Percentiles rank a stretch among this genome's conserved stretches.
phyloP scores from a whole-genome alignment of 2,113 vertebrate species.

The Bagarius yarrelli region DNA sequence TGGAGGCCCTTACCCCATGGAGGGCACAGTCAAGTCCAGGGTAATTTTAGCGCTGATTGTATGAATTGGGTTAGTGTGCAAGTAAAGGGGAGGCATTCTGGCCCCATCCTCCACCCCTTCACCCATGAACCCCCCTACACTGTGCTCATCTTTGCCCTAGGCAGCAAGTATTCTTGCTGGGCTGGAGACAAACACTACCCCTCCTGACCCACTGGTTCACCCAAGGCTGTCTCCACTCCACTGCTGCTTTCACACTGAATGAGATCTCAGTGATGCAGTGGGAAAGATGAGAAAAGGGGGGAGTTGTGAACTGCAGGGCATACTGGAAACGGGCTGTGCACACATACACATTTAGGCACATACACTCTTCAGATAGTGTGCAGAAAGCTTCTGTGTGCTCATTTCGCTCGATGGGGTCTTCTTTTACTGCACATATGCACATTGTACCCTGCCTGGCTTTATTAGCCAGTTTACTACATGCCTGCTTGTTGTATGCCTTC shows the following conservation, averaged over 20 bases:
- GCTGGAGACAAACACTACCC: constrained; percentile 32
- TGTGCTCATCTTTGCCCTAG: constrained; percentile 51
- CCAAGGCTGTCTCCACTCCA: constrained; percentile 24
- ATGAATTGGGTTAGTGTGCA: constrained; percentile 74
- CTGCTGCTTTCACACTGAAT: constrained; percentile 38
- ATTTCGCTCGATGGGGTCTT: background rate
- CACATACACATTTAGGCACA: constrained; percentile 24
- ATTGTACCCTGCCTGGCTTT: background rate
- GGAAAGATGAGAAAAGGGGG: constrained; percentile 28
- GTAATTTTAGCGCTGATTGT: constrained; percentile 74
- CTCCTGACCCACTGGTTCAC: constrained; percentile 30
- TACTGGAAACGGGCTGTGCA: constrained; percentile 30
- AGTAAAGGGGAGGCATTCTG: constrained; percentile 59
- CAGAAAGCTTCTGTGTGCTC: background rate
- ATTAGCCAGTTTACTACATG: background rate
- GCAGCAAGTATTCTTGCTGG: constrained; percentile 33
- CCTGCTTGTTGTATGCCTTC: constrained; percentile 2
- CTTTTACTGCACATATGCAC: constrained; percentile 2
- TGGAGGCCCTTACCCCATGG: constrained; percentile 49
- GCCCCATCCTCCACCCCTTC: constrained; percentile 55
- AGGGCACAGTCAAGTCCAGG: constrained; percentile 52
- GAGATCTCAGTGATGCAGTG: constrained; percentile 46
- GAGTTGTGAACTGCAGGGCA: constrained; percentile 21
- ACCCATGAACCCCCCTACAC: constrained; percentile 54
- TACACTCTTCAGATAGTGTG: constrained; percentile 17